phyloP scores from a whole-genome alignment of 1,140 invertebrate species.

The Metaphire vulgaris region DNA sequence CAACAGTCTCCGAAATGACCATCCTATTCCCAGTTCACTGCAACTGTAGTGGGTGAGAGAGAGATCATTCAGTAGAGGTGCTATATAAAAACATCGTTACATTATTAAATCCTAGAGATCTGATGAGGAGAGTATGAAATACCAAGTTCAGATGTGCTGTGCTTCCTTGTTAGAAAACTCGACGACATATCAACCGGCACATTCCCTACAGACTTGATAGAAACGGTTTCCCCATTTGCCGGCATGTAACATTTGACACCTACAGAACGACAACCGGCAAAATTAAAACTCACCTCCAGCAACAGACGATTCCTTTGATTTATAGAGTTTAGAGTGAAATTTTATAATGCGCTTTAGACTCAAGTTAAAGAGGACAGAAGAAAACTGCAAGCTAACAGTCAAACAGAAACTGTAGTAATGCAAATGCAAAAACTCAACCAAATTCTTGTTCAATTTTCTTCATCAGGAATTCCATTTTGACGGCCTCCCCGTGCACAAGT shows the following conservation, averaged over 20 bases:
- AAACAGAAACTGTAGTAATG: not conserved
- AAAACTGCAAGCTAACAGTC: not conserved
- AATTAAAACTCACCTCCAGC: not conserved
- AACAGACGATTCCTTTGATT: too few species aligned
- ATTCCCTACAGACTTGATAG: conserved; percentile 73
- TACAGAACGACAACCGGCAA: conserved; percentile 32
- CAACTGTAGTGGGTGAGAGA: too few species aligned
- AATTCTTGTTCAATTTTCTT: conserved; percentile 78
- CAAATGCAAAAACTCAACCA: conserved; percentile 33
- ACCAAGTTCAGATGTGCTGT: not conserved
- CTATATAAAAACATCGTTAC: too few species aligned
- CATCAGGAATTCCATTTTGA: conserved; percentile 87
- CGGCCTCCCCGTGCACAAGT: conserved; percentile 82
- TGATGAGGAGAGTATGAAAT: too few species aligned
- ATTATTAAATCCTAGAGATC: too few species aligned
- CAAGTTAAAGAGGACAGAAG: not conserved
- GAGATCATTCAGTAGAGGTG: too few species aligned
- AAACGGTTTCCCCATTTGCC: conserved; percentile 89
- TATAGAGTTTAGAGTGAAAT: not conserved
- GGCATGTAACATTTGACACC: conserved; percentile 86
- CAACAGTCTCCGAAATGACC: too few species aligned
- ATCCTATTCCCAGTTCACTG: too few species aligned
- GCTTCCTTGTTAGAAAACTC: conserved; percentile 60
- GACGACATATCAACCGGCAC: conserved; percentile 84
- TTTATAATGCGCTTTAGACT: not conserved